Conservation (phyloP, 2,113 vertebrate genomes). For the Narcine bancroftii region DNA sequence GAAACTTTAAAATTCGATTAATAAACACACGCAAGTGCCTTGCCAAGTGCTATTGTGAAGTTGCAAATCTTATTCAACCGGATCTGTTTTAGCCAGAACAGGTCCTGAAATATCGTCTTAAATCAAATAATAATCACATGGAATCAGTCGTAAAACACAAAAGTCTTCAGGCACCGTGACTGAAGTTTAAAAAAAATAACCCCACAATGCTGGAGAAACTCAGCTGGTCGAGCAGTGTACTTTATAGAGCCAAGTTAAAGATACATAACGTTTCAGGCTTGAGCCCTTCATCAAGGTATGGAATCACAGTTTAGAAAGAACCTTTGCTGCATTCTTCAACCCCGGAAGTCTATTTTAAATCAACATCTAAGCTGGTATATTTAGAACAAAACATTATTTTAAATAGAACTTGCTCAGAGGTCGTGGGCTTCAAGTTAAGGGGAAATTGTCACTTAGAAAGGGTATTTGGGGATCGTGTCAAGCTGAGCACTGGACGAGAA, state of each 20-base stretch:
- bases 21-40: background rate
- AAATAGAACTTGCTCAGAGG: background rate
- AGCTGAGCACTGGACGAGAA: background rate
- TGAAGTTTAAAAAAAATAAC: too few relatives aligned
- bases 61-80: too few relatives aligned
- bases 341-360: background rate
- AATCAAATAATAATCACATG: background rate
- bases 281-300: too few relatives aligned
- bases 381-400: background rate
- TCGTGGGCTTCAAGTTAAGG: background rate
- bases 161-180: too few relatives aligned
- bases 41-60: too few relatives aligned
- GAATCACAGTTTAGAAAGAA: background rate
- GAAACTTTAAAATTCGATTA: background rate
- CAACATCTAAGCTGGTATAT: background rate
- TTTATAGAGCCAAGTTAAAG: too few relatives aligned
- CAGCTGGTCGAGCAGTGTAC: too few relatives aligned
- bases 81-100: background rate
- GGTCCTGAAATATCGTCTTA: background rate
- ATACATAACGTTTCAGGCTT: too few relatives aligned
- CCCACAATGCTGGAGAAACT: too few relatives aligned
- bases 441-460: background rate
- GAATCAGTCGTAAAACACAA: too few relatives aligned
- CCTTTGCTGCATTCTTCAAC: background rate
- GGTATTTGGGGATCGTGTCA: background rate